A percentile compares a stretch with the other conserved stretches of the same genome.
These are phyloP conservation scores for Darevskia mixta DNA, from an alignment of 2,797 vertebrate species.

Conservation along the genomic window DNA sequence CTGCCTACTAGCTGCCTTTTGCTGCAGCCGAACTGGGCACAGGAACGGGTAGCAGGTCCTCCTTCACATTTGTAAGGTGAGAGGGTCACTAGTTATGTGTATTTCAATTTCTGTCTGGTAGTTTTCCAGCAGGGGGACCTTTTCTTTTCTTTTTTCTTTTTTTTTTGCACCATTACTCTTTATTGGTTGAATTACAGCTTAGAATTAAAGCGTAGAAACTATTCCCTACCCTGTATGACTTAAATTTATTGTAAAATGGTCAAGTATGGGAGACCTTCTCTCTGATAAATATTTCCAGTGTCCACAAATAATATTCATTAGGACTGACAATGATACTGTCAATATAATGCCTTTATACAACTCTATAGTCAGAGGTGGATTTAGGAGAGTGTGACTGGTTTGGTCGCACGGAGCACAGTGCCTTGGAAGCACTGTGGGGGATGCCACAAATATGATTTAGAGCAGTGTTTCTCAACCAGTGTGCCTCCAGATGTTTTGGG, in stretches of 20 bases:
- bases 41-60: not conserved
- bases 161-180: not conserved
- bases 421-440: too few species aligned
- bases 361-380: too few species aligned
- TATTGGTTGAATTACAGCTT: not conserved
- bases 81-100: not conserved
- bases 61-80: not conserved
- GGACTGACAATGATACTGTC: too few species aligned
- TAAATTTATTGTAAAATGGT: not conserved
- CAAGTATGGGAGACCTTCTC: not conserved
- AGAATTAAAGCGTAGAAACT: not conserved
- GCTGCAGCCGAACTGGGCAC: not conserved
- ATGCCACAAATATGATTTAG: too few species aligned
- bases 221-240: not conserved
- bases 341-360: too few species aligned
- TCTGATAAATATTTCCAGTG: not conserved
- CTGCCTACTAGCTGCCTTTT: not conserved
- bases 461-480: too few species aligned
- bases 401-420: too few species aligned
- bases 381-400: too few species aligned
- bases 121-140: not conserved
- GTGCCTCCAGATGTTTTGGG: too few species aligned
- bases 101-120: not conserved
- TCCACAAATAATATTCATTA: not conserved
- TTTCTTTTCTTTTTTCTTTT: too few species aligned